Evolutionary conservation across 2,113 vertebrate species (phyloP).

Genomic region (Trichomycterus rosablanca): DNA sequence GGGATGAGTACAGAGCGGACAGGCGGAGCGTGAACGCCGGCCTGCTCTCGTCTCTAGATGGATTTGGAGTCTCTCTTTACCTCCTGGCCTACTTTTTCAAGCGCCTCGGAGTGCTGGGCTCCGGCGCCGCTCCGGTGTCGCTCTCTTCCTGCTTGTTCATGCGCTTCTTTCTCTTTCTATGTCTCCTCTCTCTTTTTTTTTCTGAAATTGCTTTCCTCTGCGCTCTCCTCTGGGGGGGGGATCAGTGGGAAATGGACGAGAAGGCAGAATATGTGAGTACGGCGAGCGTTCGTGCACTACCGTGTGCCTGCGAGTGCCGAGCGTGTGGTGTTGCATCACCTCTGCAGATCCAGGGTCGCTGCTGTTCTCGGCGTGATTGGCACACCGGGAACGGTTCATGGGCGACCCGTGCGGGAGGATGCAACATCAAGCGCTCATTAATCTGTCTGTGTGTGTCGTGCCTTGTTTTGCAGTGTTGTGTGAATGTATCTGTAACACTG

Average conservation of each 20-base stretch:
- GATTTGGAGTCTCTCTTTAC: slow-evolving; percentile 10
- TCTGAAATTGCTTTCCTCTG: slow-evolving; percentile 58
- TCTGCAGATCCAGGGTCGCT: slow-evolving; percentile 21
- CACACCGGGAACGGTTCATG: neutral
- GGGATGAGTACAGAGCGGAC: neutral
- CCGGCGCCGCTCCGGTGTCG: slow-evolving; percentile 60
- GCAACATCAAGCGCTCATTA: slow-evolving; percentile 64
- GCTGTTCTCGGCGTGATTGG: slow-evolving; percentile 13
- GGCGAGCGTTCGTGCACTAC: slow-evolving; percentile 33
- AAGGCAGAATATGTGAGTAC: slow-evolving; percentile 96
- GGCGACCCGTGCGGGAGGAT: slow-evolving; percentile 52
- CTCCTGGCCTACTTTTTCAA: slow-evolving; percentile 56
- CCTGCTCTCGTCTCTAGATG: slow-evolving; percentile 10
- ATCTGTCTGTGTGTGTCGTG: slow-evolving; percentile 52
- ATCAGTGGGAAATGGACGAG: slow-evolving; percentile 98
- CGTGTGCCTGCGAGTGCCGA: slow-evolving; percentile 47
- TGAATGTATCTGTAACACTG: slow-evolving; percentile 16
- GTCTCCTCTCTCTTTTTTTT: slow-evolving; percentile 55
- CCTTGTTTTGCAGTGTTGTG: slow-evolving; percentile 14
- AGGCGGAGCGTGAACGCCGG: slow-evolving; percentile 10
- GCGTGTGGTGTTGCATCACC: slow-evolving; percentile 64
- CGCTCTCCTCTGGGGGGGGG: slow-evolving; percentile 68
- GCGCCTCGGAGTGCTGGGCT: slow-evolving; percentile 34
- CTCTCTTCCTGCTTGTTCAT: slow-evolving; percentile 56
- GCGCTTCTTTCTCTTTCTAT: slow-evolving; percentile 55